Evolutionary conservation across 2,888 invertebrate species (phyloP).

Genomic region (Machimus atricapillus): DNA sequence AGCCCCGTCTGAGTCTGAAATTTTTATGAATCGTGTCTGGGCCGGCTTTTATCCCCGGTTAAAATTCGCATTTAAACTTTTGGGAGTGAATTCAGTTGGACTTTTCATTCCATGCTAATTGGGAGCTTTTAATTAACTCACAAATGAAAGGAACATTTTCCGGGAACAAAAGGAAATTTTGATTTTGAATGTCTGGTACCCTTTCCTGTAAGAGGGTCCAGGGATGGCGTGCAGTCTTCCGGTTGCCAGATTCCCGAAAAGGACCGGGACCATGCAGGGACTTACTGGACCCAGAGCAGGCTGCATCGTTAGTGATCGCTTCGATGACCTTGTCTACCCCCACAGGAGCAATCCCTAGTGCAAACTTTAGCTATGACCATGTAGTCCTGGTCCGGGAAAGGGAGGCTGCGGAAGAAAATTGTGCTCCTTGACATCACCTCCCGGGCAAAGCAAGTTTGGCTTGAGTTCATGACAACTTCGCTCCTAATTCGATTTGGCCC

Average conservation of each 20-base stretch:
- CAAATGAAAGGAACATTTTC: neutral
- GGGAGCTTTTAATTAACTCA: neutral
- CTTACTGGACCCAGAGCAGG: neutral
- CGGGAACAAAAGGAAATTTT: neutral
- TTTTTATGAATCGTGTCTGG: neutral
- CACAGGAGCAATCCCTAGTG: neutral
- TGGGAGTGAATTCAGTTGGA: neutral
- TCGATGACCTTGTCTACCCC: neutral
- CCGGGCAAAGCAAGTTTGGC: neutral
- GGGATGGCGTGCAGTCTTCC: neutral
- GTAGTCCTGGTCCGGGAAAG: neutral
- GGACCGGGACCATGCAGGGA: neutral
- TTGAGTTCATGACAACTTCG: conserved; percentile 29
- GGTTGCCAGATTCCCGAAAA: neutral
- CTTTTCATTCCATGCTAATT: neutral
- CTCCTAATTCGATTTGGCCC: conserved; percentile 33
- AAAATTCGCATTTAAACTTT: neutral
- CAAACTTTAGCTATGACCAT: neutral
- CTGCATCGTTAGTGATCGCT: neutral
- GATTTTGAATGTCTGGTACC: neutral
- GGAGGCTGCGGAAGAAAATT: neutral
- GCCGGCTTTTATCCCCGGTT: neutral
- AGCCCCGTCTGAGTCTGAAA: neutral
- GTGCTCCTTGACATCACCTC: neutral
- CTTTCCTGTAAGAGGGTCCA: neutral